Evolutionary conservation across 2,113 vertebrate genomes (phyloP), one percentile per base, ranked within the genome.

Genomic region (Pachypanchax playfairii): DNA sequence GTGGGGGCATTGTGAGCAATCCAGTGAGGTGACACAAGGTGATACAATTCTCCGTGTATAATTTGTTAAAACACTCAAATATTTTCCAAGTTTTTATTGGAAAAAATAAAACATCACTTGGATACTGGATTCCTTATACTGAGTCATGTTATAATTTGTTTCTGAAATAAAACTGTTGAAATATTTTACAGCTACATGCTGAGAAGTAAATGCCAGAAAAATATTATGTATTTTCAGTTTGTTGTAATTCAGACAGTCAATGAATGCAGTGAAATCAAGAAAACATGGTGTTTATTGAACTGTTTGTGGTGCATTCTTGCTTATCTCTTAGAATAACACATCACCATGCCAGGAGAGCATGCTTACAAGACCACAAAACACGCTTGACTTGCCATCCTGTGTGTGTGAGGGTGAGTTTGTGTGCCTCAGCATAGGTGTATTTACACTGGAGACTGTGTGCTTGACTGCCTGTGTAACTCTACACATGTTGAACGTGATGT

Each of bases 391-490:
- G 53, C 41, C 55, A 11, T 56, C 58, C 24, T 53, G 21, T 58
- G 33, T 59, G 52, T 52, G 44, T 57, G 1, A 41, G 33, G 22
- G 24, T 31, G 11, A 15, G 31, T 12, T 13, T 33, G 38, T 59
- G 69, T 51, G 44, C 17, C n/a, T 51, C 41, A 52, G 61, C 64
- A 43, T 65, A 50, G 42, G 53, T 75, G 69, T 33, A 73, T 63
- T 71, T 66, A 50, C 80, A 66, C 35, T 17, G 11, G 64, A 65
- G 42, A 79, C 53, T 73, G 58, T 54, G 64, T 62, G 79, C 75
- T 72, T 70, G 70, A 57, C 68, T 86, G 78, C 63, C 49, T 84
- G 76, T 76, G 57, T 84, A 81, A 81, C 65, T 68, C 56, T 54
- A 54, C 74, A 74, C 78, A 70, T 81, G 75, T 63, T 79, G 77